Evolutionary conservation across 2,888 invertebrate genomes (phyloP).

Genomic region (Cataglyphis albicans): DNA sequence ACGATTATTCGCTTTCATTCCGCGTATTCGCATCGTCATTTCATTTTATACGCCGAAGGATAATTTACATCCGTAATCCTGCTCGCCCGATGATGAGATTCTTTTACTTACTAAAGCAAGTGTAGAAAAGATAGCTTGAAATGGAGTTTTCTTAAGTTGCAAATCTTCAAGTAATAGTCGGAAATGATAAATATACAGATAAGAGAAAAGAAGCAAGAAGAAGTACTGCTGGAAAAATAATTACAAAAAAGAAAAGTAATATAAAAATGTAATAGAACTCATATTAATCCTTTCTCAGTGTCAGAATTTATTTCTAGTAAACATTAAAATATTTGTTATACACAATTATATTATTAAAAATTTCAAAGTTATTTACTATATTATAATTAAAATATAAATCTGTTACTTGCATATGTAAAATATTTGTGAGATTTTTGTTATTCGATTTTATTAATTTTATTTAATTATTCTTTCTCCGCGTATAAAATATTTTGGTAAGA

Average conservation of each 20-base stretch:
- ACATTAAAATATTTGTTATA: not conserved
- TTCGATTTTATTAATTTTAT: not conserved
- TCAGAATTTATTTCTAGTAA: not conserved
- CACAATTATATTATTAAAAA: not conserved
- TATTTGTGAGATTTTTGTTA: not conserved
- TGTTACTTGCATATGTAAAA: not conserved
- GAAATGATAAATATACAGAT: conserved; percentile 27
- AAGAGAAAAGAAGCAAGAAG: not conserved
- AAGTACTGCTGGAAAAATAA: not conserved
- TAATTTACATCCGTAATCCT: conserved; percentile 1
- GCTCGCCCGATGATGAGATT: conserved; percentile 15
- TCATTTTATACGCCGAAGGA: not conserved
- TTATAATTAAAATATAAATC: not conserved
- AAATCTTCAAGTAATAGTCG: conserved; percentile 40
- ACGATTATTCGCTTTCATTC: not conserved
- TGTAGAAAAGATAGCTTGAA: conserved; percentile 44
- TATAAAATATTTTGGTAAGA: not conserved
- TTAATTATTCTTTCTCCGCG: not conserved
- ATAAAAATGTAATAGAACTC: not conserved
- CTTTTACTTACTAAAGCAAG: conserved; percentile 2
- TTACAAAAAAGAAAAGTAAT: not conserved
- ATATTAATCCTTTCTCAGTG: not conserved
- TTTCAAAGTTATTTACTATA: not conserved
- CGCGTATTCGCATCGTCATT: not conserved
- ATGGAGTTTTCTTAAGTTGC: conserved; percentile 56